Conservation (phyloP, 2,113 vertebrate species). For the Neoarius graeffei region DNA sequence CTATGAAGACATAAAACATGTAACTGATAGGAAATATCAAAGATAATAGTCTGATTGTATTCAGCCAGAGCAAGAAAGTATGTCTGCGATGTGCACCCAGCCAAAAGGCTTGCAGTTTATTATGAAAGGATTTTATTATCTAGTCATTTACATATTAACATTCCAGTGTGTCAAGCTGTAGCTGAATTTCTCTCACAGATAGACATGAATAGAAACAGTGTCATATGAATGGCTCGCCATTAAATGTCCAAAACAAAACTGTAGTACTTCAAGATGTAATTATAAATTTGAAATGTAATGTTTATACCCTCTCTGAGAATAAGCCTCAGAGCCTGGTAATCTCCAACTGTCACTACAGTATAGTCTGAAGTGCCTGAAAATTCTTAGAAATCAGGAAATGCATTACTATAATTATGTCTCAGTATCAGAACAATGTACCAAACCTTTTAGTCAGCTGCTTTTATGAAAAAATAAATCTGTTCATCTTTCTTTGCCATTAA, state of each 20-base stretch:
- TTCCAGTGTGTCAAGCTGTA: not conserved
- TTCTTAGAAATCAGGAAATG: not conserved
- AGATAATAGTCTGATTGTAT: constrained; percentile 8
- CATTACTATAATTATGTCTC: not conserved
- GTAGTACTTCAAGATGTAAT: not conserved
- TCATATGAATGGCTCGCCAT: not conserved
- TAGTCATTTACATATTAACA: constrained; percentile 1
- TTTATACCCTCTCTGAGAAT: not conserved
- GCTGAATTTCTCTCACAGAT: not conserved
- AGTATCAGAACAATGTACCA: not conserved
- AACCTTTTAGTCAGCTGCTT: not conserved
- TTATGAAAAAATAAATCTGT: not conserved
- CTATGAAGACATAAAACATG: not conserved
- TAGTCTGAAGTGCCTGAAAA: not conserved
- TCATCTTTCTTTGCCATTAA: not conserved
- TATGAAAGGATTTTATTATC: constrained; percentile 10
- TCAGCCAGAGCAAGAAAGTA: not conserved
- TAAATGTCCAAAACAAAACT: not conserved
- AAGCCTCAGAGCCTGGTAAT: not conserved
- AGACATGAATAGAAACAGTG: not conserved
- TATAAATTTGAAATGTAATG: not conserved
- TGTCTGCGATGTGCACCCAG: not conserved
- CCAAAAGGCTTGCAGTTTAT: not conserved
- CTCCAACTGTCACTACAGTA: not conserved
- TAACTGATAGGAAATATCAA: not conserved